phyloP scores from a whole-genome alignment of 1,140 invertebrate species.

The Nautilus pompilius region DNA sequence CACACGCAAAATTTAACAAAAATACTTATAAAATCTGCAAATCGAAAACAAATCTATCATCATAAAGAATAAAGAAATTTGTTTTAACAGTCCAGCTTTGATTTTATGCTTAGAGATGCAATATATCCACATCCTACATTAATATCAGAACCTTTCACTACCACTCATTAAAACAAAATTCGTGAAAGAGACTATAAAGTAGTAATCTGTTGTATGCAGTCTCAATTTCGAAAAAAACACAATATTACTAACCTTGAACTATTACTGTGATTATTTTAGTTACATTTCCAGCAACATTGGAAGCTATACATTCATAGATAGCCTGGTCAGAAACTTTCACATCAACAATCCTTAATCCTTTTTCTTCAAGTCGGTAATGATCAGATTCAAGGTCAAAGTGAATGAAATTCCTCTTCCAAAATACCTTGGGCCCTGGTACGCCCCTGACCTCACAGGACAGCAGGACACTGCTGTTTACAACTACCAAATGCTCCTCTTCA shows the following conservation, averaged over 20 bases:
- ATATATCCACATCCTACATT: no score
- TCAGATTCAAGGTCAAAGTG: constrained; percentile 21
- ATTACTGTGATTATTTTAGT: constrained; percentile 37
- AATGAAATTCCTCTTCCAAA: constrained; percentile 50
- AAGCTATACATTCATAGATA: constrained; percentile 58
- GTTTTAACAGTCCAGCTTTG: no score
- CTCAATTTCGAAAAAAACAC: no score
- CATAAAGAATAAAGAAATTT: no score
- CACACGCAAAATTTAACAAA: no score
- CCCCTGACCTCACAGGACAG: constrained; percentile 48
- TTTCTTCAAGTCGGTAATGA: constrained; percentile 19
- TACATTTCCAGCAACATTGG: constrained; percentile 54
- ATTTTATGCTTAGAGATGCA: no score
- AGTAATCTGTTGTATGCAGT: no score
- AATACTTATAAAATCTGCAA: no score
- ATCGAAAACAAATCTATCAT: no score
- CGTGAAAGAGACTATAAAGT: no score
- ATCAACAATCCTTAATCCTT: constrained; percentile 33
- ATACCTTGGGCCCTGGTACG: constrained; percentile 43
- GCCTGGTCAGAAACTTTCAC: constrained; percentile 51
- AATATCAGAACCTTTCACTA: no score
- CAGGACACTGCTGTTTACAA: constrained; percentile 31
- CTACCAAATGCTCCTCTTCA: constrained; percentile 37
- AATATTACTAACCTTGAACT: constrained; percentile 36
- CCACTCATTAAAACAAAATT: no score